A percentile compares a stretch with the other conserved stretches of the same genome.
Evolutionary conservation across 2,113 vertebrate genomes (phyloP).

Genomic region (Scytalopus superciliaris): DNA sequence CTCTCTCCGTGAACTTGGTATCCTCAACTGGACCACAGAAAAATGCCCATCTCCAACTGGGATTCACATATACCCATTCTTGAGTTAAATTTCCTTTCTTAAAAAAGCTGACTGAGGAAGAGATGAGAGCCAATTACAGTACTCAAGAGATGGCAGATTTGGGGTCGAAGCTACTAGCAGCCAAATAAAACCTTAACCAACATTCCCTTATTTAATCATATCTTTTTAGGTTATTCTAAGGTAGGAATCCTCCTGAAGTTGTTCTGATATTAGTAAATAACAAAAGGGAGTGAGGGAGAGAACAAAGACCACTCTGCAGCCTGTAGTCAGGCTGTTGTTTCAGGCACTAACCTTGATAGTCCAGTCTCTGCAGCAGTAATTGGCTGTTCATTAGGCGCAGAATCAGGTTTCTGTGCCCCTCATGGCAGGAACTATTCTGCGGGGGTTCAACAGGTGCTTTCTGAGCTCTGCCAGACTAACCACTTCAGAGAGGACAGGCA

Average conservation of each 20-base stretch:
- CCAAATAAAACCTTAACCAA: background rate
- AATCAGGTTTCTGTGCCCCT: background rate
- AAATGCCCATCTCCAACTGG: background rate
- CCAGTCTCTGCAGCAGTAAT: background rate
- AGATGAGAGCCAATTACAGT: background rate
- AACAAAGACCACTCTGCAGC: background rate
- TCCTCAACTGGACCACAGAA: background rate
- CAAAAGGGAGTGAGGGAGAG: background rate
- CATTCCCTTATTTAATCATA: background rate
- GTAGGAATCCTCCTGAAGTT: background rate
- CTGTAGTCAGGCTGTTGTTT: background rate
- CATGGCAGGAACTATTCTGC: background rate
- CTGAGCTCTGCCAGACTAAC: background rate
- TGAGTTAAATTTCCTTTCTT: background rate
- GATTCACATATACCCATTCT: background rate
- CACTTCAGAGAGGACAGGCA: background rate
- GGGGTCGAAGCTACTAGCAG: background rate
- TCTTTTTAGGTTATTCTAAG: background rate
- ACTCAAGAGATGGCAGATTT: background rate
- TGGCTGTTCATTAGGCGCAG: background rate
- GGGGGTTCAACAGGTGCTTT: background rate
- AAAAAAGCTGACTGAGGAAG: background rate
- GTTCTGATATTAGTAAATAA: background rate
- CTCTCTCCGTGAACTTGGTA: background rate
- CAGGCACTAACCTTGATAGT: constrained; percentile 4